phyloP scores from a whole-genome alignment of 2,888 invertebrate species.

The Busseola fusca region DNA sequence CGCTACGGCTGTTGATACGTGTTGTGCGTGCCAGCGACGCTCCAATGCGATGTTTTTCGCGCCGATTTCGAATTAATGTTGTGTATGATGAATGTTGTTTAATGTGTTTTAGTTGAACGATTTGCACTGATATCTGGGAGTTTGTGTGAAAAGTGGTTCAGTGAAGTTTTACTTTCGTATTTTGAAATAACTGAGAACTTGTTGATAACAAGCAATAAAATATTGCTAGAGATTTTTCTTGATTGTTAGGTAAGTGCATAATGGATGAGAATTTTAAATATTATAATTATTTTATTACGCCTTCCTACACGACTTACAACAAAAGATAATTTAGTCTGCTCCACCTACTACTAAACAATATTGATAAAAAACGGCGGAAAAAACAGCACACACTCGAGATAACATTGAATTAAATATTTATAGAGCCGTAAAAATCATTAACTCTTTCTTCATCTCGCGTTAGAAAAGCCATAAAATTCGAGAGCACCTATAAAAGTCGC shows the following conservation, averaged over 20 bases:
- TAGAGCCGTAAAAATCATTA: constrained; percentile 63
- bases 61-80: constrained; percentile 64
- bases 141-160: constrained; percentile 54
- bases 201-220: constrained; percentile 30
- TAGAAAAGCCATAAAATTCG: constrained; percentile 64
- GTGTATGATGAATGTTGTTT: constrained; percentile 68
- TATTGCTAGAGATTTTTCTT: constrained; percentile 49
- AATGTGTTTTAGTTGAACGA: constrained; percentile 73
- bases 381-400: constrained; percentile 19
- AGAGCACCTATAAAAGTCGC: constrained; percentile 60
- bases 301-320: not conserved
- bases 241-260: constrained; percentile 64
- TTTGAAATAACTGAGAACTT: constrained; percentile 53
- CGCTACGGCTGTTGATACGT: constrained; percentile 72
- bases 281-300: not conserved
- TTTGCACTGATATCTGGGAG: constrained; percentile 44
- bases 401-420: constrained; percentile 46
- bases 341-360: constrained; percentile 17
- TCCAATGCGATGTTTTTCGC: constrained; percentile 73
- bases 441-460: constrained; percentile 61
- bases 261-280: constrained; percentile 23
- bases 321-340: not conserved
- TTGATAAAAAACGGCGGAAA: constrained; percentile 12
- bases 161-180: constrained; percentile 50
- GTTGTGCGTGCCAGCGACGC: constrained; percentile 54